Evolutionary conservation across 2,888 invertebrate genomes (phyloP).

Genomic region (Nematopogon swammerdamellus): DNA sequence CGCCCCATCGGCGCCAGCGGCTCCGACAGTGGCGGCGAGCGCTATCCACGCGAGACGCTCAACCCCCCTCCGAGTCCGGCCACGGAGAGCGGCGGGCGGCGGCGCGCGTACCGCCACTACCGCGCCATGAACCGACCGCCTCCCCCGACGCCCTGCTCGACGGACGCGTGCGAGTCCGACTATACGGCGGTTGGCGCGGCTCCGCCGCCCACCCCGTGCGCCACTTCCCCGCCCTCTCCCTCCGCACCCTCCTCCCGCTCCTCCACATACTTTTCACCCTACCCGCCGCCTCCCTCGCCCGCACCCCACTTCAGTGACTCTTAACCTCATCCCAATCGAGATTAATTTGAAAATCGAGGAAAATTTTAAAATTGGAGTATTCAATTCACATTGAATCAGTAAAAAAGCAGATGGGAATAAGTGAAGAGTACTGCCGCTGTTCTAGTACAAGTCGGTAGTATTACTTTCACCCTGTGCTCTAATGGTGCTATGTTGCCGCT

Average conservation of each 20-base stretch:
- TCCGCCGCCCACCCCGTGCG: slow-evolving; percentile 73
- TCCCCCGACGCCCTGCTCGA: slow-evolving; percentile 92
- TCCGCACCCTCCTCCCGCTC: slow-evolving; percentile 67
- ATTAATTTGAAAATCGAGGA: too few relatives aligned
- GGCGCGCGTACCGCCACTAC: slow-evolving; percentile 75
- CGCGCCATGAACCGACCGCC: slow-evolving; percentile 79
- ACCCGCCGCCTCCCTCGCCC: slow-evolving; percentile 86
- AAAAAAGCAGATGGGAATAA: too few relatives aligned
- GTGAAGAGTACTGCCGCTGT: too few relatives aligned
- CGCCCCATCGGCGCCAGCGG: slow-evolving; percentile 28
- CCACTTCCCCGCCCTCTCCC: slow-evolving; percentile 46
- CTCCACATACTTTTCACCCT: slow-evolving; percentile 74
- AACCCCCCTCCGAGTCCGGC: slow-evolving; percentile 93
- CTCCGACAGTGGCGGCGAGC: slow-evolving; percentile 65
- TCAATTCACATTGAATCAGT: too few relatives aligned
- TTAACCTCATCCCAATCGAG: too few relatives aligned
- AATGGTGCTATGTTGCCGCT: too few relatives aligned
- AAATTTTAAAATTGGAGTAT: too few relatives aligned
- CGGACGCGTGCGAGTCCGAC: slow-evolving; percentile 89
- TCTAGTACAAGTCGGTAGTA: too few relatives aligned
- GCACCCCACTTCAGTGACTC: slow-evolving; percentile 34
- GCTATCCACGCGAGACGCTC: slow-evolving; percentile 79
- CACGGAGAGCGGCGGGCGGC: slow-evolving; percentile 61
- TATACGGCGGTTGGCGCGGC: slow-evolving; percentile 50
- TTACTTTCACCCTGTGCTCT: too few relatives aligned